Base-by-base conservation (phyloP, 1,140 invertebrate species). In the Calycopis cecrops region DNA sequence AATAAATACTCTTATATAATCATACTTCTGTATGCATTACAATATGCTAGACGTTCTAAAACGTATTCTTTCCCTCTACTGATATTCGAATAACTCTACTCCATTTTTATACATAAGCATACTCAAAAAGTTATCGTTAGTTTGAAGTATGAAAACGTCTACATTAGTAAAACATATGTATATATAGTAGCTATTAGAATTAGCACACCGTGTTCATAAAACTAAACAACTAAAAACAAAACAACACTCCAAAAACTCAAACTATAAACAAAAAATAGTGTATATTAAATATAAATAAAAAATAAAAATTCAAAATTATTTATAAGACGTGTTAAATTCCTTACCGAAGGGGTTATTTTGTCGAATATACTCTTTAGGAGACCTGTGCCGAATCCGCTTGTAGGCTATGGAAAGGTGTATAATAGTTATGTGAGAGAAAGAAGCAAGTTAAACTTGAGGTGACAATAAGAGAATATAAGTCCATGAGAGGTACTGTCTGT, bases 341-440 rank as follows among this genome's bases (percentile, higher is more conserved):
- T 88, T 88, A 88, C 87, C 87, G 85, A 88, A 85, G 87, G 87
- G 78, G 86, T 88, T 84, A 88, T 88, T 88, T 88, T 88, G 87
- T 88, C 87, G 87, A 88, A 88, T 85, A 88, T 88, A 86, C 87
- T 88, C 87, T 88, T 88, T 86, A 88, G 87, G 63, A 88, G 87
- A 76, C 87, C 87, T 83, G 87, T 88, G 84, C 87, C 87, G 79
- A 88, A 88, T 88, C 87, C 87, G 73, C 81, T 85, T 70, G 87
- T 86, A 62, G 80, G 85, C 87, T 88, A 87, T 69, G 85, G 77
- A 87, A 87, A 87, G 84, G 81, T 87, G 84, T 87, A 85, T 85
- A 87, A 85, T 66, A 87, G 77, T 87, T 79, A 85, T 83, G 84
- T 85, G 84, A 84, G 79, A 77, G 76, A 76, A 71, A 66, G 77